Percentiles rank a stretch among this genome's conserved stretches.
Evolutionary conservation across 2,797 vertebrate species (phyloP).

Genomic region (Gallinago solitaria): DNA sequence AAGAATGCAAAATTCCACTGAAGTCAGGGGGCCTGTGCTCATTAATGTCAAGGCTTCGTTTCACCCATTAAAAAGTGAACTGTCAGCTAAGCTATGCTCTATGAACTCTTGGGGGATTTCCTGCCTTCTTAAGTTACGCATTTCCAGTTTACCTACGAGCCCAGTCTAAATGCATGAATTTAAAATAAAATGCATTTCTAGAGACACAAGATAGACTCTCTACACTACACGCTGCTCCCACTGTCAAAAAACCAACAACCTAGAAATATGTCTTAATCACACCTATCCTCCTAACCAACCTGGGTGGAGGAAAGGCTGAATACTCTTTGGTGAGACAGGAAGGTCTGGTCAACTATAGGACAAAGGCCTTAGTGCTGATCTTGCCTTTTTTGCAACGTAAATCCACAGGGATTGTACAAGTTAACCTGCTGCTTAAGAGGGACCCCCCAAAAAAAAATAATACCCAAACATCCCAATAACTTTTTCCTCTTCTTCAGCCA

Average conservation of each 20-base stretch:
- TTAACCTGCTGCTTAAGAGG: not conserved
- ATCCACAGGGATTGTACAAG: not conserved
- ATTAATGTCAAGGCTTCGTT: conserved; percentile 58
- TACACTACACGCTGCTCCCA: not conserved
- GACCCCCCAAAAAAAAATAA: not conserved
- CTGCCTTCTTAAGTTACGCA: conserved; percentile 40
- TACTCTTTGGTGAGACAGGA: not conserved
- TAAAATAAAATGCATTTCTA: not conserved
- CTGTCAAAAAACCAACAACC: not conserved
- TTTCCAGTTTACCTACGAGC: not conserved
- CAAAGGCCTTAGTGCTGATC: not conserved
- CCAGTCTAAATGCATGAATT: not conserved
- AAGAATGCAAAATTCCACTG: conserved; percentile 43
- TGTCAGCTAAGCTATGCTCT: conserved; percentile 33
- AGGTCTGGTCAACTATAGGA: not conserved
- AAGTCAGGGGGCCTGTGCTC: conserved; percentile 17
- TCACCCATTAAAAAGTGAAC: conserved; percentile 59
- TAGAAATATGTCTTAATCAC: not conserved
- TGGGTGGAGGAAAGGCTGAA: not conserved
- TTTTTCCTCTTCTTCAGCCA: not conserved
- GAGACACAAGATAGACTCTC: not conserved
- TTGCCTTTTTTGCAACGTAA: not conserved
- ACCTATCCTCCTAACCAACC: not conserved
- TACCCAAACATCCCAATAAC: not conserved
- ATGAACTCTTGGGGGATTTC: conserved; percentile 47